These are phyloP conservation scores for Phylloscopus trochilus DNA, from an alignment of 2,113 vertebrate species.

Conservation along the genomic window DNA sequence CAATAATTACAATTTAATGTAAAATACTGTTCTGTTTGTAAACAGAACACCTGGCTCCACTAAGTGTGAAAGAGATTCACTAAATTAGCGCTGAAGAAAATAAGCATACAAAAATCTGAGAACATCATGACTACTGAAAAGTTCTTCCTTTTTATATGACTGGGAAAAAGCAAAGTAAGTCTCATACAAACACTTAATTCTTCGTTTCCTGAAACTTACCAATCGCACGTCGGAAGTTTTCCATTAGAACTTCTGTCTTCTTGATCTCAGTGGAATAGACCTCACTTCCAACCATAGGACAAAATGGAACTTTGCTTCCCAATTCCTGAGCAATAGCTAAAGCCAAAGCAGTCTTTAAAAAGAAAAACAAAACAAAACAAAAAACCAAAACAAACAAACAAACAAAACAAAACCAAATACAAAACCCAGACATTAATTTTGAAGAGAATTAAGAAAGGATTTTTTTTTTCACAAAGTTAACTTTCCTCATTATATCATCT, in stretches of 20 bases:
- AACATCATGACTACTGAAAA: neutral
- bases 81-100: neutral
- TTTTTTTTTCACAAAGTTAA: neutral
- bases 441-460: neutral
- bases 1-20: neutral
- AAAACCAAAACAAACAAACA: neutral
- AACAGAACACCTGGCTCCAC: neutral
- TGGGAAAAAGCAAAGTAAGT: neutral
- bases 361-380: neutral
- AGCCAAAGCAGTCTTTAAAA: constrained; percentile 88
- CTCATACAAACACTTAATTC: neutral
- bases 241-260: constrained; percentile 98
- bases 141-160: neutral
- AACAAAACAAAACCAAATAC: neutral
- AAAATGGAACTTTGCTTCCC: constrained; percentile 97
- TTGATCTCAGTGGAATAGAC: constrained; percentile 98
- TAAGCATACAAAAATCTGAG: neutral
- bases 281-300: constrained; percentile 98
- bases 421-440: neutral
- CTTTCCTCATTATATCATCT: neutral
- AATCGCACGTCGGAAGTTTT: constrained; percentile 97
- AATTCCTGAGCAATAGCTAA: constrained; percentile 95
- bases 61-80: neutral
- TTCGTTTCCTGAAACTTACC: constrained; percentile 75
- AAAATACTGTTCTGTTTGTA: neutral